Evolutionary conservation across 2,113 vertebrate genomes (phyloP), one percentile per base, ranked within the genome.

Genomic region (Argyrosomus japonicus): DNA sequence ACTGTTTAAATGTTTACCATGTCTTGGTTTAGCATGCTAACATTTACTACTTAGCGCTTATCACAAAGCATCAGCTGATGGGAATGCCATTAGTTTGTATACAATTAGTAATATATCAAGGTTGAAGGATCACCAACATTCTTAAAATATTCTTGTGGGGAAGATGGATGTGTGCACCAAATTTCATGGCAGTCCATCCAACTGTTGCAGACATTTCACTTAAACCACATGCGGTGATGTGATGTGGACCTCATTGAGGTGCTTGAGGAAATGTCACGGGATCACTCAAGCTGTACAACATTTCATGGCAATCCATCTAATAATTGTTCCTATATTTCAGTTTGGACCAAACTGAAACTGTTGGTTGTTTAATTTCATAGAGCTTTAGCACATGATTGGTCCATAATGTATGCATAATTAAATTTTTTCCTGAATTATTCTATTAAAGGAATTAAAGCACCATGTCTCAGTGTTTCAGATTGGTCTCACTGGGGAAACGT

Each of bases 351-450:
- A 68, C 4, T 64, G 74, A 1, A 2, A 12, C 6, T 36, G 13
- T n/a, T 27, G 5, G 5, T 53, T 48, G 3, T 57, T 70, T 51
- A 65, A 43, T 10, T 19, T 11, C 51, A 13, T 25, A 53, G 9
- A 12, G 12, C n/a, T 32, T 32, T 21, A 60, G 6, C 9, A 0
- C 17, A 27, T 4, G 10, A 77, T 6, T 61, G 19, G 19, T 13
- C 9, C 12, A 47, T 21, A 54, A 61, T 65, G 40, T 36, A 58
- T 47, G 23, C 62, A 56, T 36, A 4, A 58, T 65, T 43, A 27
- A n/a, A 32, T 56, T 43, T 60, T 71, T 47, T 77, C 75, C 80
- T 81, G 25, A 88, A 62, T 79, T 61, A 82, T 87, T 89, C 64
- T 48, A 77, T 77, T 43, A 48, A 27, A 84, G 47, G 25, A 74